phyloP scores from a whole-genome alignment of 2,113 vertebrate species.

The Clarias batrachus region DNA sequence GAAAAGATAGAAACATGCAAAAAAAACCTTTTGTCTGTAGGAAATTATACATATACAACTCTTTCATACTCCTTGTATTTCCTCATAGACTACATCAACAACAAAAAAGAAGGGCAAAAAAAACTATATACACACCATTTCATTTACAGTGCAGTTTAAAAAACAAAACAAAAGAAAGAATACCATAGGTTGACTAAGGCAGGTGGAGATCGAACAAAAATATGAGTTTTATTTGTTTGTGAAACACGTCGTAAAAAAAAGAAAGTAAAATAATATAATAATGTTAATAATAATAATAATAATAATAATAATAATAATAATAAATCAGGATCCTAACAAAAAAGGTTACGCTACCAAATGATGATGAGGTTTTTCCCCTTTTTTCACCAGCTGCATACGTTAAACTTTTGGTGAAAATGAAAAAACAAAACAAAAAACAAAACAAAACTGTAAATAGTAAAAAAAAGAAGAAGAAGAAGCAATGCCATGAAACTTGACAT shows the following conservation, averaged over 20 bases:
- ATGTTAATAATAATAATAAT: slow-evolving; percentile 62
- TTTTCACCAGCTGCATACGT: slow-evolving; percentile 83
- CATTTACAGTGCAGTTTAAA: slow-evolving; percentile 86
- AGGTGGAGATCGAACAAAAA: slow-evolving; percentile 64
- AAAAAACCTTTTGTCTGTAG: slow-evolving; percentile 88
- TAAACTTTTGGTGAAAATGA: slow-evolving; percentile 64
- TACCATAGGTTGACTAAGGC: slow-evolving; percentile 75
- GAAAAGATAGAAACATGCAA: slow-evolving; percentile 99
- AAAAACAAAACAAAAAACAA: too few species aligned
- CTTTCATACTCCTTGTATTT: slow-evolving; percentile 85
- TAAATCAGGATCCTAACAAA: slow-evolving; percentile 20
- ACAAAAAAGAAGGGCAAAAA: slow-evolving; percentile 58
- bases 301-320: slow-evolving; percentile 70
- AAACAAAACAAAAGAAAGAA: slow-evolving; percentile 70
- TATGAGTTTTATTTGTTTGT: slow-evolving; percentile 19
- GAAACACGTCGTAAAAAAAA: neutral
- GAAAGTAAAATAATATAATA: slow-evolving; percentile 56
- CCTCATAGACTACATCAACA: slow-evolving; percentile 87
- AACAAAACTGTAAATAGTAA: slow-evolving; percentile 57
- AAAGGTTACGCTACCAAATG: neutral
- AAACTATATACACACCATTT: slow-evolving; percentile 90
- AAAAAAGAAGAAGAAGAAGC: slow-evolving; percentile 53
- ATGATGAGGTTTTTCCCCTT: slow-evolving; percentile 56
- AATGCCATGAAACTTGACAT: slow-evolving; percentile 40
- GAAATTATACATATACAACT: slow-evolving; percentile 96